Base-by-base conservation (phyloP, 53 echinoderm and acorn worm species). In the Mesocentrotus franciscanus region DNA sequence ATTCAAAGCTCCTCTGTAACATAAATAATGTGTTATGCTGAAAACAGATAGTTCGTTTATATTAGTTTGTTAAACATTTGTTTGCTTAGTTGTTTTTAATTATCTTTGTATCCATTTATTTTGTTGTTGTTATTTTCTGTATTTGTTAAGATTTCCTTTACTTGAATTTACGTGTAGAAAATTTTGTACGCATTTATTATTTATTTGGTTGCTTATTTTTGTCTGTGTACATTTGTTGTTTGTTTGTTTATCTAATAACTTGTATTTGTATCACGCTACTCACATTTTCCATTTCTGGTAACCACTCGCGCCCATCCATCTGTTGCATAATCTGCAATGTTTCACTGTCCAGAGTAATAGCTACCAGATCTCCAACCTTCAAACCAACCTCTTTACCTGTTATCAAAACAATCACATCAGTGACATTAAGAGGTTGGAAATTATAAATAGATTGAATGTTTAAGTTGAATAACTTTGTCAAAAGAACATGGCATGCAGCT, bases 261-360 rank as follows among this genome's bases (percentile, higher is more conserved):
- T 12, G 0, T 30, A 58, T 29, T 29, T 27, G n/a, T 60, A 60
- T 59, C 64, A 14, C 20, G 20, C 64, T 64, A 81, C 92, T 84
- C 93, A 98, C 98, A 83, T 96, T 96, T 34, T 95, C 94, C 98
- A 98, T 98, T 72, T 95, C 97, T 24, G 96, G 92, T 27, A 94
- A 90, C 98, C 98, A 98, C 49, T 96, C 94, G 30, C 15, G 30
- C 6, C 97, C 98, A 56, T 96, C 94, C 27, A 95, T 95, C 61
- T 95, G 96, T 68, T 98, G 98, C 97, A 98, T 98, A 68, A 95
- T 96, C 49, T 97, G 93, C n/a, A 98, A 57, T 0, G 96, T 95
- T 9, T 98, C 98, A 6, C 60, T 76, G 22, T 97, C 97, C 42
- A 98, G 92, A 6, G 97, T 95, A 20, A 98, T 97, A 42, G 97